Conservation (phyloP, 37 sponge, comb jelly and placozoan genomes). For the Dysidea cf. avara region DNA sequence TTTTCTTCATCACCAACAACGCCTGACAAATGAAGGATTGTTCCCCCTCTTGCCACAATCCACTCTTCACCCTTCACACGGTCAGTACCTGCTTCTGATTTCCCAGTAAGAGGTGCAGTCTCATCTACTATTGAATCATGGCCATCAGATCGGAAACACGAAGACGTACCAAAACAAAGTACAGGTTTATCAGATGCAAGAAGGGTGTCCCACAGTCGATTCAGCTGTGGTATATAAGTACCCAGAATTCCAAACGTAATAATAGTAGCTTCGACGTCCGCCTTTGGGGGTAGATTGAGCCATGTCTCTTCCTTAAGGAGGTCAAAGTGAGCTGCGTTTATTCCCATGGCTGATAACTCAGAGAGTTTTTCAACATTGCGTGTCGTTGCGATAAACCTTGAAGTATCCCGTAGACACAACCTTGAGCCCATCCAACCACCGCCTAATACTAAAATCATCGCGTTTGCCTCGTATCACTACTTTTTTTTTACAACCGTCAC, state of each 20-base stretch:
- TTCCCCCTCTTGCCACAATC: constrained; percentile 9
- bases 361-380: neutral
- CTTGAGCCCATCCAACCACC: constrained; percentile 14
- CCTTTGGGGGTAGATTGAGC: constrained; percentile 1
- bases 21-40: constrained; percentile 5
- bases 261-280: constrained; percentile 10
- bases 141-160: constrained; percentile 6
- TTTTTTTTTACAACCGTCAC: too few relatives aligned
- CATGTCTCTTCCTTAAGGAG: constrained; percentile 1
- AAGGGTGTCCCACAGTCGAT: neutral
- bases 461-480: too few relatives aligned
- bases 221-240: neutral
- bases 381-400: constrained; percentile 10
- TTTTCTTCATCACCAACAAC: constrained; percentile 13
- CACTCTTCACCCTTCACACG: constrained; percentile 16
- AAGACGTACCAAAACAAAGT: constrained; percentile 8
- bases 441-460: constrained; percentile 9
- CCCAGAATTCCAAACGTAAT: constrained; percentile 5
- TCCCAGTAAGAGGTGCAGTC: constrained; percentile 15
- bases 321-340: constrained; percentile 12
- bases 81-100: neutral
- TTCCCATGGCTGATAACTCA: neutral
- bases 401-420: constrained; percentile 5
- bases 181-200: neutral
- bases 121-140: neutral